Evolutionary conservation across 2,797 vertebrate species (phyloP).

Genomic region (Crenichthys baileyi): DNA sequence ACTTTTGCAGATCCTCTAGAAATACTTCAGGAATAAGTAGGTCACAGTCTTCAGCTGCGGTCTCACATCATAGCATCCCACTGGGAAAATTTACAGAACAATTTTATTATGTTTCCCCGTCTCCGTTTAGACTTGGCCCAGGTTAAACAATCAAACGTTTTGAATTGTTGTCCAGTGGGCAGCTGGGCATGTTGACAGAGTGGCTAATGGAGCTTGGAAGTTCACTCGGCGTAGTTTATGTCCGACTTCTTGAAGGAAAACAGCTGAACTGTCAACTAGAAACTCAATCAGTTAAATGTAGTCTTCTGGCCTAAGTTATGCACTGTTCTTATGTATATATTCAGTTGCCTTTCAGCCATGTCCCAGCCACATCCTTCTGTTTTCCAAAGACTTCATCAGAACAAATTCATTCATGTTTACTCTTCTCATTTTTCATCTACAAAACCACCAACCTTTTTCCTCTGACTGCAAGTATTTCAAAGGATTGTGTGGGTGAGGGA

Average conservation of each 20-base stretch:
- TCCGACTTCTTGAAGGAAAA: conserved; percentile 27
- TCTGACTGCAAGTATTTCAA: conserved; percentile 5
- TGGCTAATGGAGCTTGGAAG: conserved; percentile 43
- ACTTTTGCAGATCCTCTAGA: conserved; percentile 14
- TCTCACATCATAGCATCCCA: conserved; percentile 46
- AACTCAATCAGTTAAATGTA: not conserved
- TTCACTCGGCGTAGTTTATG: conserved; percentile 12
- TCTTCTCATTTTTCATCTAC: not conserved
- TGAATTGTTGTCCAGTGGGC: conserved; percentile 47
- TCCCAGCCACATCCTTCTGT: conserved; percentile 39
- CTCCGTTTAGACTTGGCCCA: conserved; percentile 31
- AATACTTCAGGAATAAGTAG: conserved; percentile 39
- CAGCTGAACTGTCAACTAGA: conserved; percentile 9
- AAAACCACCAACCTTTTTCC: conserved; percentile 44
- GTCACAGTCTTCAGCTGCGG: conserved; percentile 43
- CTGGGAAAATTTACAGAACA: conserved; percentile 38
- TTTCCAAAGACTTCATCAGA: conserved; percentile 53
- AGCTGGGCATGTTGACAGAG: conserved; percentile 42
- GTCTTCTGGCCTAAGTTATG: not conserved
- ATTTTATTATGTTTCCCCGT: conserved; percentile 41
- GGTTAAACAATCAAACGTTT: conserved; percentile 48
- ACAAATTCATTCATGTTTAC: conserved; percentile 24
- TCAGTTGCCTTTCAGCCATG: conserved; percentile 23
- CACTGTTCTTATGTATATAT: not conserved
- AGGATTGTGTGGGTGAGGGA: not conserved